These are phyloP conservation scores for Protonibea diacanthus DNA, from an alignment of 2,797 vertebrate genomes.

Conservation along the genomic window DNA sequence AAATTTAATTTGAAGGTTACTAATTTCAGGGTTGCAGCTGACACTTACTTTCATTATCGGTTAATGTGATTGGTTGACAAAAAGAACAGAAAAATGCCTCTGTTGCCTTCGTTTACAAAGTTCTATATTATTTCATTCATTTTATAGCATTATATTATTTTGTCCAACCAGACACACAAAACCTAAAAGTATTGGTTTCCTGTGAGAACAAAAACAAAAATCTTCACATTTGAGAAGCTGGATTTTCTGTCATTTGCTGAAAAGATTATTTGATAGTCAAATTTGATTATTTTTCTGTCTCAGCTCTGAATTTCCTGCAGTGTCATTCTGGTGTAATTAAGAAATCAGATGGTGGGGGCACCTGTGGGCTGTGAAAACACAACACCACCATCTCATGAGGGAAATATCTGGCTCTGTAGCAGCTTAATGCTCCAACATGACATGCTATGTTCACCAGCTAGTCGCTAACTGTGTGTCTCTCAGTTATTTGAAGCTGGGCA, in stretches of 20 bases:
- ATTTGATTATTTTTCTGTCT: too few relatives aligned
- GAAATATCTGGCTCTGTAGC: too few relatives aligned
- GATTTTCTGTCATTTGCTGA: not conserved
- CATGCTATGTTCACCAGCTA: too few relatives aligned
- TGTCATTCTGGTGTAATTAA: too few relatives aligned
- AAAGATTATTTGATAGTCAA: too few relatives aligned
- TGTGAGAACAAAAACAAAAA: not conserved
- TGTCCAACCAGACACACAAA: not conserved
- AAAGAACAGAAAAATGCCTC: not conserved
- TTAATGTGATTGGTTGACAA: not conserved
- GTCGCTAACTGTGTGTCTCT: too few relatives aligned
- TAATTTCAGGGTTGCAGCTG: not conserved
- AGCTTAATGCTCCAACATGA: too few relatives aligned
- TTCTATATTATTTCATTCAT: not conserved
- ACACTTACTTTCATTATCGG: not conserved
- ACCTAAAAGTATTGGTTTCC: not conserved
- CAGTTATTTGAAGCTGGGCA: too few relatives aligned
- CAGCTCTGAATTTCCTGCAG: too few relatives aligned
- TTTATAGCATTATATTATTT: not conserved
- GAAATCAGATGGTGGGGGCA: not conserved
- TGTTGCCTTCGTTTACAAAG: too few relatives aligned
- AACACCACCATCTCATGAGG: too few relatives aligned
- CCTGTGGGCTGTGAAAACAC: not conserved
- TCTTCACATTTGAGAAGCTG: not conserved
- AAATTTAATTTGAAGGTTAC: not conserved